These are phyloP conservation scores for Aplysina aerophoba DNA, from an alignment of 37 sponge, comb jelly and placozoan genomes.

Conservation along the genomic window DNA sequence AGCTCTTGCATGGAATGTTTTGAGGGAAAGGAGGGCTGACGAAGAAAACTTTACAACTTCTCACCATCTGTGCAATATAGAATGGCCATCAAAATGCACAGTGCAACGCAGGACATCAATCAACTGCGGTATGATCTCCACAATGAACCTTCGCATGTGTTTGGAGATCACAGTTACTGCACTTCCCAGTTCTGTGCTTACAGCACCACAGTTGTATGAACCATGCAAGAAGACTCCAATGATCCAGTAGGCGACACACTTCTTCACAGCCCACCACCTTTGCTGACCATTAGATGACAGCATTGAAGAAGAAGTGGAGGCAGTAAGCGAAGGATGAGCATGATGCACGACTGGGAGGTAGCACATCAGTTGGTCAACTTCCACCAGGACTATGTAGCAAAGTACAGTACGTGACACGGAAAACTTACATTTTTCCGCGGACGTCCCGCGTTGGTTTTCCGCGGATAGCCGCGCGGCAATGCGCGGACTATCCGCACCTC, in stretches of 20 bases:
- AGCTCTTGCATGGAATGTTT: slow-evolving; percentile 7
- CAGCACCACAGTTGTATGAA: not conserved
- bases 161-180: slow-evolving; percentile 42
- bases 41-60: slow-evolving; percentile 3
- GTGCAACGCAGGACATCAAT: slow-evolving; percentile 20
- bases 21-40: slow-evolving; percentile 30
- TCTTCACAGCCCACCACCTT: not conserved
- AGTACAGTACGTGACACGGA: too few relatives aligned
- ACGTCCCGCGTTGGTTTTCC: too few relatives aligned
- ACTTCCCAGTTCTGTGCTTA: not conserved
- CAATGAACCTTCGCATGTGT: slow-evolving; percentile 37
- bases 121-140: slow-evolving; percentile 40
- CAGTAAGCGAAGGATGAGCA: slow-evolving; percentile 2
- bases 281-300: slow-evolving; percentile 1
- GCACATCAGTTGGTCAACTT: not conserved
- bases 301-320: slow-evolving; percentile 12
- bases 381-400: slow-evolving; percentile 5
- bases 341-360: slow-evolving; percentile 3
- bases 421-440: too few relatives aligned
- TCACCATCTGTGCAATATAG: slow-evolving; percentile 36
- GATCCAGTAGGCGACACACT: not conserved
- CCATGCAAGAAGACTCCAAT: not conserved
- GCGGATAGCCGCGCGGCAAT: too few relatives aligned
- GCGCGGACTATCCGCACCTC: too few relatives aligned
- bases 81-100: slow-evolving; percentile 32